Conservation (phyloP, 2,888 invertebrate species). For the Lampropteryx suffumata region DNA sequence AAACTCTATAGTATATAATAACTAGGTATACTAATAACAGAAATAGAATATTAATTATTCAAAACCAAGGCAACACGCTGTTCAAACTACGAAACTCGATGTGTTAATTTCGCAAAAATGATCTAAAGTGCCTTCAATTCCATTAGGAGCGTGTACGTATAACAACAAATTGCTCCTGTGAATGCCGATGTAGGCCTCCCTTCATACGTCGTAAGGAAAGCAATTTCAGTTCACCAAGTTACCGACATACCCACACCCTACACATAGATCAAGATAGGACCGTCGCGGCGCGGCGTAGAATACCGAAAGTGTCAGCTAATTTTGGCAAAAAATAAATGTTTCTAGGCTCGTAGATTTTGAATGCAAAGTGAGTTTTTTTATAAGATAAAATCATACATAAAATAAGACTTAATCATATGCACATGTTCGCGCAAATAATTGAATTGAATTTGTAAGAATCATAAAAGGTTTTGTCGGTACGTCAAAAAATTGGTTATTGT, state of each 20-base stretch:
- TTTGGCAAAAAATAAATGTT: conserved; percentile 15
- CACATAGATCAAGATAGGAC: conserved; percentile 26
- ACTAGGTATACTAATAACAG: no score
- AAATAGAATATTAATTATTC: neutral
- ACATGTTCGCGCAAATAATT: no score
- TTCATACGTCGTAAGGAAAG: conserved; percentile 28
- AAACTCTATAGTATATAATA: no score
- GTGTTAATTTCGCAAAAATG: conserved; percentile 26
- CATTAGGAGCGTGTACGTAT: conserved; percentile 31
- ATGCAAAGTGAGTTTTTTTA: neutral
- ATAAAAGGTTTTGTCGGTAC: no score
- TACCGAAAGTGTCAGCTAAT: conserved; percentile 22
- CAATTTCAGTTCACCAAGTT: conserved; percentile 32
- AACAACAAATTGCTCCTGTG: conserved; percentile 33
- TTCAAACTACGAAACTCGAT: conserved; percentile 7
- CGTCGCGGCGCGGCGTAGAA: conserved; percentile 20
- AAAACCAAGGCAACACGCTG: neutral
- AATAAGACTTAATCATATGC: no score
- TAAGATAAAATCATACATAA: no score
- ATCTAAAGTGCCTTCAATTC: conserved; percentile 30
- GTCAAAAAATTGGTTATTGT: no score
- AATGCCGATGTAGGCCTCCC: conserved; percentile 28
- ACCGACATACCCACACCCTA: conserved; percentile 17
- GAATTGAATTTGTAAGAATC: no score
- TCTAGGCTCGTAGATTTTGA: conserved; percentile 1